These are phyloP conservation scores for Tillus elongatus DNA, from an alignment of 2,888 invertebrate species.

Conservation along the genomic window DNA sequence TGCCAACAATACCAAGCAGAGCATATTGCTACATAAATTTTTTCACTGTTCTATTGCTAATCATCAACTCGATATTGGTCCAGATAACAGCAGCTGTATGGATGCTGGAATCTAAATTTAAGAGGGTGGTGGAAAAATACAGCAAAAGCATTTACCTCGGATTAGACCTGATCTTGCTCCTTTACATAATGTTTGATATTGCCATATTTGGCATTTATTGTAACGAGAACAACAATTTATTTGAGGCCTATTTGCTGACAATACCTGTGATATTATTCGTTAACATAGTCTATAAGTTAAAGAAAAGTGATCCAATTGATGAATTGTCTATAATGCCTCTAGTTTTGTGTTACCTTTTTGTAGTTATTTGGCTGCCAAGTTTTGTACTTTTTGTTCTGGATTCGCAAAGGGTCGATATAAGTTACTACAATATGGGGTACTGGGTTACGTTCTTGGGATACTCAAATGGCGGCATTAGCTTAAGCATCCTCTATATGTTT, in stretches of 20 bases:
- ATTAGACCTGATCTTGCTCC: neutral
- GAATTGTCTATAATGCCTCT: neutral
- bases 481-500: neutral
- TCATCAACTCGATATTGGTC: neutral
- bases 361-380: neutral
- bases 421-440: neutral
- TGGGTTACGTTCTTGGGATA: conserved; percentile 2
- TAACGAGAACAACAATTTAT: conserved; percentile 1
- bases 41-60: neutral
- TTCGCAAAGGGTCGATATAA: neutral
- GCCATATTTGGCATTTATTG: neutral
- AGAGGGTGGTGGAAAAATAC: neutral
- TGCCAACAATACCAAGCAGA: conserved; percentile 2
- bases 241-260: neutral
- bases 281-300: neutral
- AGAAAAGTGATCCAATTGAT: conserved; percentile 2
- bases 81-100: conserved; percentile 1
- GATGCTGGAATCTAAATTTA: neutral
- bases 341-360: neutral
- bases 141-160: conserved; percentile 1
- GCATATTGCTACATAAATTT: neutral
- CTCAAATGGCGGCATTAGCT: neutral
- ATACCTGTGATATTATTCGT: neutral
- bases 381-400: neutral
- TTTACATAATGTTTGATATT: neutral